Conservation (phyloP, 2,113 vertebrate species). For the Oenanthe melanoleuca region DNA sequence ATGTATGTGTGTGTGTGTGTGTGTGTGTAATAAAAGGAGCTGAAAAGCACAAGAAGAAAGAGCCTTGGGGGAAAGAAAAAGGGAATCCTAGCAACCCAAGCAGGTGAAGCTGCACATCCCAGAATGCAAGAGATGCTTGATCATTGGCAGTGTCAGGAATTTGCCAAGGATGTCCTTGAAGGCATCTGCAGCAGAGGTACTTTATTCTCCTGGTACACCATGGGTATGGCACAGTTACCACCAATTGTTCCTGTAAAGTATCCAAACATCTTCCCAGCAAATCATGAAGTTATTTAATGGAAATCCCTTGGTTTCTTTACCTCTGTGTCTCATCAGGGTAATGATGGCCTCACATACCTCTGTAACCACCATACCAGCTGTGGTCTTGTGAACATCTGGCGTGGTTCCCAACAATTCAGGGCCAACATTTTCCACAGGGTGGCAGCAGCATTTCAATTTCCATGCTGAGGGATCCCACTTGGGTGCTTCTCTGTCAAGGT, state of each 20-base stretch:
- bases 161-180: not conserved
- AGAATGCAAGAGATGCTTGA: not conserved
- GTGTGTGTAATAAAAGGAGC: not conserved
- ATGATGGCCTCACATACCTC: not conserved
- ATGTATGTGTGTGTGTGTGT: no score
- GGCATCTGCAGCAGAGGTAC: not conserved
- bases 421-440: conserved; percentile 36
- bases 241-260: not conserved
- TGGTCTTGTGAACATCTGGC: not conserved
- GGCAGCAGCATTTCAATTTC: conserved; percentile 29
- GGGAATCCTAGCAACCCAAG: not conserved
- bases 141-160: not conserved
- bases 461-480: not conserved
- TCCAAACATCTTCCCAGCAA: not conserved
- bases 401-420: not conserved
- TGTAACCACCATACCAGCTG: not conserved
- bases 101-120: not conserved
- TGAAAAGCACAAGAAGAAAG: not conserved
- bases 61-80: not conserved
- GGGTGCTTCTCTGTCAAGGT: not conserved
- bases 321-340: not conserved
- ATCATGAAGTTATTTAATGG: not conserved
- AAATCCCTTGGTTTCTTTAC: not conserved
- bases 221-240: not conserved
- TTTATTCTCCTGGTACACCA: not conserved